Percentiles rank a stretch among this genome's conserved stretches.
Conservation (phyloP, 2,797 vertebrate species). For the Epinephelus malabaricus region DNA sequence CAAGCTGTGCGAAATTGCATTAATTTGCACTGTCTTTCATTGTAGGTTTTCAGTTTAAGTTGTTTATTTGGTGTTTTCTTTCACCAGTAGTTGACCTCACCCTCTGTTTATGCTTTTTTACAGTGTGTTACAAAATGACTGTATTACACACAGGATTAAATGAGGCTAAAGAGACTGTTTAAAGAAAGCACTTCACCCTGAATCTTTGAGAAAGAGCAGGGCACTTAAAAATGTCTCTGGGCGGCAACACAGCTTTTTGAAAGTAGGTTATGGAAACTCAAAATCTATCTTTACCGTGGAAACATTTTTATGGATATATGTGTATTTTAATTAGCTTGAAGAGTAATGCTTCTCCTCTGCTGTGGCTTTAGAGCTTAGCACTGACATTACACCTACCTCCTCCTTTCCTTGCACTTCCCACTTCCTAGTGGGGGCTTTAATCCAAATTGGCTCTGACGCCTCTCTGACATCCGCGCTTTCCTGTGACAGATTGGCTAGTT, state of each 20-base stretch:
- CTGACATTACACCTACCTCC: constrained; percentile 57
- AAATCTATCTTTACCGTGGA: constrained; percentile 33
- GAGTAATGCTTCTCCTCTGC: constrained; percentile 24
- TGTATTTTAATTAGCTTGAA: constrained; percentile 51
- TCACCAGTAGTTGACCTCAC: constrained; percentile 30
- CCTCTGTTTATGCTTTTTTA: constrained; percentile 17
- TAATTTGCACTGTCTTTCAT: constrained; percentile 19
- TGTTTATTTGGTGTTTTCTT: constrained; percentile 18
- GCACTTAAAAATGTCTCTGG: background rate
- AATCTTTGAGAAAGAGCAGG: constrained; percentile 13
- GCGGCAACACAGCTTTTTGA: constrained; percentile 24
- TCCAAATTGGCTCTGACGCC: constrained; percentile 65
- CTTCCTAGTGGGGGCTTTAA: constrained; percentile 58
- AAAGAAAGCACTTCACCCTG: constrained; percentile 35
- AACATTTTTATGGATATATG: constrained; percentile 35
- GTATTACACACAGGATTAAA: constrained; percentile 32
- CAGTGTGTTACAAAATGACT: constrained; percentile 12
- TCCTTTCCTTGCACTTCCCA: constrained; percentile 38
- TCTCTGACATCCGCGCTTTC: constrained; percentile 44
- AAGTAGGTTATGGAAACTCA: constrained; percentile 64
- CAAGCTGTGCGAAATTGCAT: constrained; percentile 26
- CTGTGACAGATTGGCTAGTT: constrained; percentile 61
- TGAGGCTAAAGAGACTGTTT: constrained; percentile 34
- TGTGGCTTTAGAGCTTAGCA: constrained; percentile 46
- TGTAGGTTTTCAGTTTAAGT: background rate